Evolutionary conservation across 2,113 vertebrate genomes (phyloP).

Genomic region (Lepisosteus osseus): DNA sequence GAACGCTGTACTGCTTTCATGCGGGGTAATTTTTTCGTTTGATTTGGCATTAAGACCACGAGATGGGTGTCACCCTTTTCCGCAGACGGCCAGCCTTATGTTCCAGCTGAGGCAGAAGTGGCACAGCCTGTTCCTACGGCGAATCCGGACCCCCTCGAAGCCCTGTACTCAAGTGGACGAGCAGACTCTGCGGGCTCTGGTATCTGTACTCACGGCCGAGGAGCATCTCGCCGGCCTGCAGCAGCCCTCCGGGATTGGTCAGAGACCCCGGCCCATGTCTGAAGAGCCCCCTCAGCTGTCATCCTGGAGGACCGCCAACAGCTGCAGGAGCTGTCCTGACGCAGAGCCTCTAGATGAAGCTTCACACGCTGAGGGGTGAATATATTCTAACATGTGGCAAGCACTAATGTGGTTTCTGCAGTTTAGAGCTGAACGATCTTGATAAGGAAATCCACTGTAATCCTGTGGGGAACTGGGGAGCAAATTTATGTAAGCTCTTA

Average conservation of each 20-base stretch:
- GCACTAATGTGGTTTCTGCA: no score
- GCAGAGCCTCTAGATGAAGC: slow-evolving; percentile 55
- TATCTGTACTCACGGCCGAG: slow-evolving; percentile 77
- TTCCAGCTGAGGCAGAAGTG: slow-evolving; percentile 87
- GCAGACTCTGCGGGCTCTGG: slow-evolving; percentile 70
- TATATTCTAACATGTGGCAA: not conserved
- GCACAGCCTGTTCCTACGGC: slow-evolving; percentile 82
- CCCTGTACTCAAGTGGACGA: slow-evolving; percentile 83
- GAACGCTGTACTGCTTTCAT: no score
- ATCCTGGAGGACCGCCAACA: slow-evolving; percentile 59
- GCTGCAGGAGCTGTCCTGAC: slow-evolving; percentile 55
- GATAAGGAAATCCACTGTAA: no score
- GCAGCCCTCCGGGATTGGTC: slow-evolving; percentile 90
- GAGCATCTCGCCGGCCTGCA: slow-evolving; percentile 80
- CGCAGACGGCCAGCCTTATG: slow-evolving; percentile 76
- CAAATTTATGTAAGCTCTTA: no score
- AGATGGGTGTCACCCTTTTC: not conserved
- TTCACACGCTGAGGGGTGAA: slow-evolving; percentile 66
- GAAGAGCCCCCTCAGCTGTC: slow-evolving; percentile 64
- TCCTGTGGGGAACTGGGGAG: no score
- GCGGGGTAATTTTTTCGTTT: not conserved
- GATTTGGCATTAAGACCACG: not conserved
- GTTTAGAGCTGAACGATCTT: no score
- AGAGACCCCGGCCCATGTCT: slow-evolving; percentile 79
- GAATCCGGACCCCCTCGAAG: slow-evolving; percentile 82